Evolutionary conservation across 2,888 invertebrate species (phyloP).

Genomic region (Tinea semifulvella): DNA sequence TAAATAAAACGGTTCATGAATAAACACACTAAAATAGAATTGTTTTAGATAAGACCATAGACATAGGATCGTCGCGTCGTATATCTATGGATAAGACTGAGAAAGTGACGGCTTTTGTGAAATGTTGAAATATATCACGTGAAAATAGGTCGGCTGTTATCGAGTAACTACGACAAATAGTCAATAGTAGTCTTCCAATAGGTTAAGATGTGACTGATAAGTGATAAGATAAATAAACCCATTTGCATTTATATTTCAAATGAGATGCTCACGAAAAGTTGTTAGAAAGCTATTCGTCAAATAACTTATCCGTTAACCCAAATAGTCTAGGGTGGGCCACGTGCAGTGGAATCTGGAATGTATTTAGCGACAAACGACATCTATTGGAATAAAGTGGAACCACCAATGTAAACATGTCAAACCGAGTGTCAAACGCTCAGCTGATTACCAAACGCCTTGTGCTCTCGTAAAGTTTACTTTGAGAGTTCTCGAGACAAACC

Average conservation of each 20-base stretch:
- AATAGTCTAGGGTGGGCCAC: background rate
- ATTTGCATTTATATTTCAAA: background rate
- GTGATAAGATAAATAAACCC: background rate
- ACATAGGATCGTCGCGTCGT: no score
- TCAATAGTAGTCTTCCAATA: no score
- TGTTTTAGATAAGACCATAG: no score
- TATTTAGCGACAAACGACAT: conserved; percentile 37
- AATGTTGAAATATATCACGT: no score
- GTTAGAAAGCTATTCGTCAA: no score
- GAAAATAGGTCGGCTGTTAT: no score
- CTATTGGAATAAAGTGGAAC: conserved; percentile 37
- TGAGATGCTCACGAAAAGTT: background rate
- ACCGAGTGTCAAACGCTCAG: conserved; percentile 55
- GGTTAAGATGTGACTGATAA: background rate
- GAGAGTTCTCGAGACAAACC: conserved; percentile 34
- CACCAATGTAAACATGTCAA: conserved; percentile 57
- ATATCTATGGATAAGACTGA: no score
- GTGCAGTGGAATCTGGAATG: background rate
- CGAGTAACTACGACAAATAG: no score
- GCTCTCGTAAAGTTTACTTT: no score
- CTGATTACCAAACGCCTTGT: conserved; percentile 50
- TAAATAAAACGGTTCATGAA: conserved; percentile 7
- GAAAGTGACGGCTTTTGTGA: no score
- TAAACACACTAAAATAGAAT: conserved; percentile 9
- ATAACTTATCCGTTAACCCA: background rate